phyloP scores from a whole-genome alignment of 2,797 vertebrate species.

The Bradypus variegatus region DNA sequence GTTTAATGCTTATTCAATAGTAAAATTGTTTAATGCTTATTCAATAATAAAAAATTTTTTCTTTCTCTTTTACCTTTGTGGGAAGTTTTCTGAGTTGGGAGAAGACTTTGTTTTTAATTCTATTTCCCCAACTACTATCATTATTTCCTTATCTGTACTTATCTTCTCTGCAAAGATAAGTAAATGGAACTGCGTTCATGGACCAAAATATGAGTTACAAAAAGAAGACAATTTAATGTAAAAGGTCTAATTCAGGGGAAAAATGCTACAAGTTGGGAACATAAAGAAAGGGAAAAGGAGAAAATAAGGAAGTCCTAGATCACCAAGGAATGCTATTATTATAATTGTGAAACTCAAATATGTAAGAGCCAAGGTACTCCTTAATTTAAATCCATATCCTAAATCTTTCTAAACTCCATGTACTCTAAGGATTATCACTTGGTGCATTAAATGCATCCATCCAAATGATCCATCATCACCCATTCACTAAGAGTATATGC shows the following conservation, averaged over 20 bases:
- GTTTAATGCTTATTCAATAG: too few species aligned
- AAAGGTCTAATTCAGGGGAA: not conserved
- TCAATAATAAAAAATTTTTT: too few species aligned
- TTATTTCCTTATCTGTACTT: not conserved
- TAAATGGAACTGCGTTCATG: not conserved
- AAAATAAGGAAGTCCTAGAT: not conserved
- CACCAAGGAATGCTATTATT: not conserved
- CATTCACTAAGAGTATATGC: too few species aligned
- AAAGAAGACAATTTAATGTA: not conserved
- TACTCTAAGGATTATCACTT: not conserved
- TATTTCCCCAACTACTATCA: not conserved
- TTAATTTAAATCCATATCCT: not conserved
- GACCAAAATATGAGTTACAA: not conserved
- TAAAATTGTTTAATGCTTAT: too few species aligned
- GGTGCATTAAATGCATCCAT: not conserved
- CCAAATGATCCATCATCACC: not conserved
- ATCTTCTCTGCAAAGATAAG: not conserved
- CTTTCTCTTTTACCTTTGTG: too few species aligned
- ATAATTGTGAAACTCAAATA: not conserved
- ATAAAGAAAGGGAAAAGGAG: not conserved
- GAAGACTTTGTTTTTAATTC: too few species aligned
- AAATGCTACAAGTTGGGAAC: not conserved
- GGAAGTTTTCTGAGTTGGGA: too few species aligned
- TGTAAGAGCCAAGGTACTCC: not conserved
- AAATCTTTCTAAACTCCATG: constrained; percentile 14